Evolutionary conservation across 2,888 invertebrate genomes (phyloP), one percentile per base, ranked within the genome.

Genomic region (Tyria jacobaeae): DNA sequence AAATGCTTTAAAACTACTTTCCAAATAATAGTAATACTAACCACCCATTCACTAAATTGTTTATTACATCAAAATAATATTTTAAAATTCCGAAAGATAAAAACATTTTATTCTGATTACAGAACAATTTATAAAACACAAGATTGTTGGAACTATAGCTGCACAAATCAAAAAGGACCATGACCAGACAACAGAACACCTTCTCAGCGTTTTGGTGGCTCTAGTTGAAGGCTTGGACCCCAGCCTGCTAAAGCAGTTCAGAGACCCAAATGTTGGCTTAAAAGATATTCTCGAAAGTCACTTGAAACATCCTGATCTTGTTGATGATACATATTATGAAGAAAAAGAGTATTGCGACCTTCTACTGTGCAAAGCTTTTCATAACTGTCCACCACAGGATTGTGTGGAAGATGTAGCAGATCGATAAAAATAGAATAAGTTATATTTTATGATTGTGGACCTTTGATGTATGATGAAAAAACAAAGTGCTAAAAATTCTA

Each of bases 301-400:
- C 9, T 62, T 87, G 0, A 73, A 75, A 9, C 68, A 78, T 17
- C 82, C 86, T 0, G 90, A 90, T 2, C 50, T 88, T 2, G 58
- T 59, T 0, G 78, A 78, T 5, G 86, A 88, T 12, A 81, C 75
- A 4, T 91, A 78, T 50, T 60, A 65, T 0, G 92, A 93, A 39
- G 91, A 92, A 35, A 86, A 84, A 44, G 85, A 89, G 5, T 84
- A 84, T 56, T 89, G 89, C 37, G 68, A 78, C 5, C 79, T 82
- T 0, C 64, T 91, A 5, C 34, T 89, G 14, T 41, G 35, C 0
- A 79, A 68, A 14, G 64, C 84, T 7, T 81, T 87, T 48, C 59
- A 68, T 0, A 58, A 70, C n/a, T 71, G 59, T 24, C 70, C 78
- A 0, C 65, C 68, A 0, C 52, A 63, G 4, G 81, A 80, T 25